Conservation (phyloP, 2,797 vertebrate species). For the Peromyscus nudipes region DNA sequence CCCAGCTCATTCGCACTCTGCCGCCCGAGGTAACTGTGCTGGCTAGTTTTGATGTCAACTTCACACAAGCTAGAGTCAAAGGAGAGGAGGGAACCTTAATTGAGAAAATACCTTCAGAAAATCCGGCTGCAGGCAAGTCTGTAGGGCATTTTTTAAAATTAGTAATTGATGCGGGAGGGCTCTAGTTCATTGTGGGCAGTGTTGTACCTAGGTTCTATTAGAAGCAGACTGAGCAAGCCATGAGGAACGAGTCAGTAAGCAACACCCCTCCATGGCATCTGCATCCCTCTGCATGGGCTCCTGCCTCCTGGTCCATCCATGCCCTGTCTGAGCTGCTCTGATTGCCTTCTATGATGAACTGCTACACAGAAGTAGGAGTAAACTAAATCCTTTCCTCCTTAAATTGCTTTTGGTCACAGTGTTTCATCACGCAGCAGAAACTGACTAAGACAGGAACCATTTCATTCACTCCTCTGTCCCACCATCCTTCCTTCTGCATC, state of each 20-base stretch:
- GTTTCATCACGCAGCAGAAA: neutral
- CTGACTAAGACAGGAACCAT: neutral
- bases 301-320: neutral
- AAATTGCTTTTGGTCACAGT: neutral
- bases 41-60: neutral
- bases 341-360: neutral
- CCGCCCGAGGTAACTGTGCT: neutral
- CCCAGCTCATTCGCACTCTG: too few species aligned
- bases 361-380: too few species aligned
- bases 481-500: neutral
- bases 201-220: neutral
- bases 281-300: neutral
- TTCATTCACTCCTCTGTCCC: neutral
- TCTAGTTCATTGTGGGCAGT: neutral
- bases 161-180: neutral
- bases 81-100: neutral
- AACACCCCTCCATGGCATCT: neutral
- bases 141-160: neutral
- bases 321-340: neutral
- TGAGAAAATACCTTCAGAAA: neutral
- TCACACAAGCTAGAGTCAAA: neutral
- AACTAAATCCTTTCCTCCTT: neutral
- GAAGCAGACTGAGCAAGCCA: neutral
- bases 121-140: neutral
- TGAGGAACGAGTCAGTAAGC: neutral